Evolutionary conservation across 2,797 vertebrate species (phyloP), one percentile per base, ranked within the genome.

Genomic region (Rhynchonycteris naso): DNA sequence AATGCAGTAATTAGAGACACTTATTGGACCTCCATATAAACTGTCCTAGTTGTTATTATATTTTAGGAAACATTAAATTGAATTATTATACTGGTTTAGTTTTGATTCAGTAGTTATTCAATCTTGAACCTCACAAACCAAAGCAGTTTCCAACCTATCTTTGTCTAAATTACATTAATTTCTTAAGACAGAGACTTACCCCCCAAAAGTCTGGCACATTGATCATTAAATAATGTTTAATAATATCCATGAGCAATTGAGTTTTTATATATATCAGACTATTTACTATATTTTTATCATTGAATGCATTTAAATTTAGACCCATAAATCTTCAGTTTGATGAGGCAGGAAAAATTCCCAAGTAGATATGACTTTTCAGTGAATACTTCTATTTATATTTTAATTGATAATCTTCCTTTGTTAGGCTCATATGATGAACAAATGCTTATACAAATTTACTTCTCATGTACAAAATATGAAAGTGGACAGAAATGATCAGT

Each of bases 381-480:
- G 81, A 92, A 88, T 93, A 96, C 92, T 94, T 80, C 66, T 97
- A 92, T 83, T 95, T 96, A 50, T 86, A 54, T 81, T 86, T 92
- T 92, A 97, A 97, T 79, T 87, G 92, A 63, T 92, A 94, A 58
- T 96, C 94, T 96, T 97, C 95, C 92, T 96, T 96, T 92, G 66
- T 93, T 81, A 95, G 30, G 59, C 43, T 95, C 93, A 69, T 61
- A 21, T 87, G 75, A 84, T 74, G 30, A 22, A 89, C 56, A 97
- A 97, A 74, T 96, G 93, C 83, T 91, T 96, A 95, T 75, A 56
- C 81, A 86, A 38, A 50, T 91, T 97, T 97, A 97, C 50, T 87
- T 97, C 93, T 85, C 97, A 89, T 96, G 95, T 87, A 94, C 58
- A 94, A 97, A 97, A 96, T 75, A 97, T 97, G 88, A 94, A 96